Evolutionary conservation across 2,797 vertebrate species (phyloP).

Genomic region (Acrossocheilus fasciatus): DNA sequence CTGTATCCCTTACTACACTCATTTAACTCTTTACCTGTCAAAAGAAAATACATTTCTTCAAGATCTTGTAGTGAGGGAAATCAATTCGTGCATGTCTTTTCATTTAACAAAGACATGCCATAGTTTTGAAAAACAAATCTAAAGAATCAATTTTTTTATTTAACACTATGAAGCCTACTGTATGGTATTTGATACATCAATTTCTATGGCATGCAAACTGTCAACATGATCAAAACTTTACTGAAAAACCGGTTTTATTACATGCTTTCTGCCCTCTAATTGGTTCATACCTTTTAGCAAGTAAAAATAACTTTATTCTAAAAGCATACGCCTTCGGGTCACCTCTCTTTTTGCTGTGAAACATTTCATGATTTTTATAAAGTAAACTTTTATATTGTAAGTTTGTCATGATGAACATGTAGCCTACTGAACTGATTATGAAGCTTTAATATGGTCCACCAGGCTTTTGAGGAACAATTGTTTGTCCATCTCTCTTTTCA

Average conservation of each 20-base stretch:
- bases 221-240: neutral
- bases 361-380: neutral
- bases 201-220: neutral
- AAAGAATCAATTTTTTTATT: no score
- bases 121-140: neutral
- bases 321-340: neutral
- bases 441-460: no score
- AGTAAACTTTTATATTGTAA: neutral
- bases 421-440: no score
- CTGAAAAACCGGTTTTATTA: neutral
- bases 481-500: neutral
- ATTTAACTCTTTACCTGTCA: neutral
- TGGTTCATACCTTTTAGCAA: neutral
- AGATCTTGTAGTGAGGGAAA: neutral
- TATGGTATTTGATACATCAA: neutral
- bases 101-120: neutral
- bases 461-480: neutral
- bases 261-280: neutral
- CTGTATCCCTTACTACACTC: neutral
- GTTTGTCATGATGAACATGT: no score
- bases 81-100: neutral
- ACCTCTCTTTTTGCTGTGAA: neutral
- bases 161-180: neutral
- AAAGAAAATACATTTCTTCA: neutral
- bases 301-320: neutral